phyloP scores from a whole-genome alignment of 2,113 vertebrate genomes.

The Syrmaticus mikado region DNA sequence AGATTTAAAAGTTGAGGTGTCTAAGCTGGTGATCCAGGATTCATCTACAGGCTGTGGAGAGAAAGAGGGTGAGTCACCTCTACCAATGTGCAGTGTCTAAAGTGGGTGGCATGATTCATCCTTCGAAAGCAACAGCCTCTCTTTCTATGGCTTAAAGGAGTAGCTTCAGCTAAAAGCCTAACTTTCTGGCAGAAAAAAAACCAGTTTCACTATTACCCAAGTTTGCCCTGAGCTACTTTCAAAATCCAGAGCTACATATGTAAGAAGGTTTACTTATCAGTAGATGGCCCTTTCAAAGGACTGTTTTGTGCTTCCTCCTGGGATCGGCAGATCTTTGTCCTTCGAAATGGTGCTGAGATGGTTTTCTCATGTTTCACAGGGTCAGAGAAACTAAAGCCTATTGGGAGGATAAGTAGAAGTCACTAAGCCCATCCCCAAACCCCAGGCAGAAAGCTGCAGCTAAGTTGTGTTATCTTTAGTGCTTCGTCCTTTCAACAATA shows the following conservation, averaged over 20 bases:
- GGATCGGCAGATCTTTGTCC: not conserved
- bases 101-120: constrained; percentile 69
- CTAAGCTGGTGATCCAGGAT: not conserved
- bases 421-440: not conserved
- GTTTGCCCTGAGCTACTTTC: constrained; percentile 3
- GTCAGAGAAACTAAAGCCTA: not conserved
- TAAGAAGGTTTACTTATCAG: not conserved
- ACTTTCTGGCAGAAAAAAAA: constrained; percentile 16
- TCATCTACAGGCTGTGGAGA: not conserved
- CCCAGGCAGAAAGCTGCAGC: not conserved
- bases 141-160: constrained; percentile 26
- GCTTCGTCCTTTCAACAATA: not conserved
- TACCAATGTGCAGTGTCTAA: not conserved
- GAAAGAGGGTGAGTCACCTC: constrained; percentile 56
- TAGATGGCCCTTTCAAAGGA: not conserved
- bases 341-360: not conserved
- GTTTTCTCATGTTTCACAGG: not conserved
- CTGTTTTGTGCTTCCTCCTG: not conserved
- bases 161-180: constrained; percentile 4
- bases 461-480: not conserved
- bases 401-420: not conserved
- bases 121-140: constrained; percentile 38
- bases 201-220: not conserved
- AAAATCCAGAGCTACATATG: not conserved
- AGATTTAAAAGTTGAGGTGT: not conserved